phyloP scores from a whole-genome alignment of 2,888 invertebrate genomes.

The Philereme vetulata region DNA sequence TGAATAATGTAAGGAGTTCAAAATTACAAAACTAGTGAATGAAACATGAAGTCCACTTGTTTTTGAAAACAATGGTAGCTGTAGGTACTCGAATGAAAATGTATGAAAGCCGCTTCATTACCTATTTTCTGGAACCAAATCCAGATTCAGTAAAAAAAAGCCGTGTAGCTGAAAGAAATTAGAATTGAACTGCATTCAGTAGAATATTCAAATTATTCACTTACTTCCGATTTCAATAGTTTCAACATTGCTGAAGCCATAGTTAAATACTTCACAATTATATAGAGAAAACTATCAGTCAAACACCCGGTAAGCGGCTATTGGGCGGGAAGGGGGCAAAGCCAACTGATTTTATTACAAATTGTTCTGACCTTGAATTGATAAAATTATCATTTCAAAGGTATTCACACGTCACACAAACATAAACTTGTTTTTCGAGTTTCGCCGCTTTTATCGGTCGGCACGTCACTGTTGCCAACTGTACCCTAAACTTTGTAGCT shows the following conservation, averaged over 20 bases:
- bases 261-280: conserved; percentile 31
- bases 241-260: conserved; percentile 77
- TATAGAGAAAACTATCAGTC: conserved; percentile 17
- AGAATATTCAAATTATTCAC: conserved; percentile 40
- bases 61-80: conserved; percentile 33
- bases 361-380: conserved; percentile 76
- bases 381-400: conserved; percentile 66
- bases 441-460: no score
- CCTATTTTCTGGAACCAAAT: not conserved
- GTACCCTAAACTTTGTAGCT: no score
- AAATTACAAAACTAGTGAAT: conserved; percentile 65
- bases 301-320: conserved; percentile 47
- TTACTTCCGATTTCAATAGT: conserved; percentile 75
- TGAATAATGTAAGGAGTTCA: conserved; percentile 62
- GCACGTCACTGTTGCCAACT: no score
- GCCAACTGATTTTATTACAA: conserved; percentile 76
- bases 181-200: not conserved
- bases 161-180: not conserved
- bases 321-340: conserved; percentile 54
- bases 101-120: no score
- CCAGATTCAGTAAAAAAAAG: not conserved
- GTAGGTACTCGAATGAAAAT: not conserved
- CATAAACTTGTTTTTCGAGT: conserved; percentile 3
- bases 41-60: conserved; percentile 52
- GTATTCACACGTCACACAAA: conserved; percentile 40